Evolutionary conservation across 35 echinoderm and acorn worm genomes (phyloP).

Genomic region (Anneissia japonica): DNA sequence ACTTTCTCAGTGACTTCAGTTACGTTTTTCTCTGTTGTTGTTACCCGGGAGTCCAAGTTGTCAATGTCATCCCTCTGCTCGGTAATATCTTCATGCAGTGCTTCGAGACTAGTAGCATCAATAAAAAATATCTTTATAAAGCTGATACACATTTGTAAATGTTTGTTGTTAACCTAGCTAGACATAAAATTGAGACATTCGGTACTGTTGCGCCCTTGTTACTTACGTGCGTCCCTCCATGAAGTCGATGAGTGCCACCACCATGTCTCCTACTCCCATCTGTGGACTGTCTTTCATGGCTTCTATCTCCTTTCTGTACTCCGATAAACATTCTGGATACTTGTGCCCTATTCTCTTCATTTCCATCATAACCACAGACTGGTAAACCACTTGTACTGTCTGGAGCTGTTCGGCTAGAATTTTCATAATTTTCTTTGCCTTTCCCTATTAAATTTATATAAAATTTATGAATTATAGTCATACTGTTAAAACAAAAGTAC

Average conservation of each 20-base stretch:
- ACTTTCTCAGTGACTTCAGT: conserved; percentile 57
- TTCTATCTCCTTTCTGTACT: conserved; percentile 64
- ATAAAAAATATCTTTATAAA: background rate
- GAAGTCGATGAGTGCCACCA: background rate
- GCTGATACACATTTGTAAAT: background rate
- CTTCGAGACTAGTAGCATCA: conserved; percentile 27
- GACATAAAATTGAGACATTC: conserved; percentile 40
- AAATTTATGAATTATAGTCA: too few relatives aligned
- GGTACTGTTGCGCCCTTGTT: background rate
- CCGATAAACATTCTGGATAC: conserved; percentile 51
- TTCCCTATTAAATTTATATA: conserved; percentile 48
- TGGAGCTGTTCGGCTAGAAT: conserved; percentile 49
- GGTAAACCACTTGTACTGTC: conserved; percentile 53
- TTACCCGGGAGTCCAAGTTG: conserved; percentile 59
- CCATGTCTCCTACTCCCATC: conserved; percentile 7
- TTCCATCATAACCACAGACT: conserved; percentile 59
- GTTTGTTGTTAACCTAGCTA: background rate
- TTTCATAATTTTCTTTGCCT: conserved; percentile 54
- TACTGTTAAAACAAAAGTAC: too few relatives aligned
- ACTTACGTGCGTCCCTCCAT: background rate
- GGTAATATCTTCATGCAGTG: conserved; percentile 47
- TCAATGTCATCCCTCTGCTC: conserved; percentile 69
- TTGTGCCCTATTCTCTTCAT: conserved; percentile 68
- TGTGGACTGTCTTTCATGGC: conserved; percentile 32
- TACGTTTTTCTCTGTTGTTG: conserved; percentile 50